Base-by-base conservation (phyloP, 1,140 invertebrate genomes). In the Tigriopus japonicus region DNA sequence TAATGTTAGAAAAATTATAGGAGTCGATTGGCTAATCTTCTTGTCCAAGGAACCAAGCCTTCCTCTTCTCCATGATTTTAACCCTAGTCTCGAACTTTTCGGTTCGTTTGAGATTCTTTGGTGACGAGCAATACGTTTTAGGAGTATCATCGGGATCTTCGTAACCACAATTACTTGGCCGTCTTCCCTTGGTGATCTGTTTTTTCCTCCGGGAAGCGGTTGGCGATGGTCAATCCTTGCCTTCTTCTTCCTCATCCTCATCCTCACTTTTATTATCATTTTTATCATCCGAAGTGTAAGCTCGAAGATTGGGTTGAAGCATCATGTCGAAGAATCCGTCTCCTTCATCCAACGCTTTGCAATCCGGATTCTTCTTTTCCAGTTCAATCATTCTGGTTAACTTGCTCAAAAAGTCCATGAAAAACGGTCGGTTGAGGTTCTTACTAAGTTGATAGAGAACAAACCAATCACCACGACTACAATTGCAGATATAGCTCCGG, bases 391-490 rank as follows among this genome's bases (percentile, higher is more conserved):
- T 23, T 40, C 54, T 19, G 21, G 24, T 14, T 19, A 56, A 7
- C 12, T 12, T 28, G 12, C n/a, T 12, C 6, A 60, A 28, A 28
- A 60, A 60, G 15, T 60, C 59, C 59, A 60, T 60, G 42, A 60
- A 60, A 28, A 60, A 60, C 10, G 10, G 9, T 54, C 59, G 43
- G 28, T 60, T 60, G 7, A 60, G 10, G 28, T 60, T 60, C 45
- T 60, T 60, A 28, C 59, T 60, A 10, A 60, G 51, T 28, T 60
- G 59, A 54, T 60, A 60, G 9, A 60, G 45, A 19, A 60, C 42
- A 43, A 60, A 60, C 59, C 59, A 56, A 19, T 56, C 56, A n/a
- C 56, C 56, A 52, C 21, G n/a, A 12, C 12, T 12, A 51, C 56
- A 59, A 14, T 51, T 59, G 40, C 9, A 58, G 9, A 60, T 60